Percentiles rank a stretch among this genome's conserved stretches.
These are phyloP conservation scores for Gadus chalcogrammus DNA, from an alignment of 2,113 vertebrate genomes.

Conservation along the genomic window DNA sequence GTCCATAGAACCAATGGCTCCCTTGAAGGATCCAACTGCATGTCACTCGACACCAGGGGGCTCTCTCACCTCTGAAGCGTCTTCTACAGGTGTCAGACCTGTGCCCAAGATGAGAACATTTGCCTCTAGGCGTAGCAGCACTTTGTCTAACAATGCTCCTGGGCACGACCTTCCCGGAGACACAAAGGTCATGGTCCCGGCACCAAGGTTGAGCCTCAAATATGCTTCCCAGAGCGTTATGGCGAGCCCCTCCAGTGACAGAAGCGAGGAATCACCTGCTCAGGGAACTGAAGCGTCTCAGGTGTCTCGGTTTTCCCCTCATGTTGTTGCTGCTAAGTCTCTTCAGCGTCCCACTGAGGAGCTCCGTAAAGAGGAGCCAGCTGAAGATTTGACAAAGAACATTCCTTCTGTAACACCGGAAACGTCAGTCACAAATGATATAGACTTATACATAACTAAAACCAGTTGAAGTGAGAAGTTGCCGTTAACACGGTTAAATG, in stretches of 20 bases:
- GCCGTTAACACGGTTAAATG: conserved; percentile 41
- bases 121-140: conserved; percentile 53
- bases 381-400: conserved; percentile 29
- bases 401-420: conserved; percentile 9
- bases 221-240: conserved; percentile 73
- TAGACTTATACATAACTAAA: neutral
- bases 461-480: neutral
- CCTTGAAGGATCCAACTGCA: conserved; percentile 53
- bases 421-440: conserved; percentile 33
- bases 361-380: conserved; percentile 26
- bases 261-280: conserved; percentile 23
- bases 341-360: conserved; percentile 2
- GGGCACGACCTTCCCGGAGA: conserved; percentile 34
- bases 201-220: conserved; percentile 74
- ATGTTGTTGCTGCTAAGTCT: conserved; percentile 4
- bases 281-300: conserved; percentile 18
- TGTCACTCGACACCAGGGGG: conserved; percentile 49
- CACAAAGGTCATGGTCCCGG: conserved; percentile 39
- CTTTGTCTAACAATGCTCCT: conserved; percentile 49
- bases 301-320: neutral
- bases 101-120: conserved; percentile 87
- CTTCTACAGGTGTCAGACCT: conserved; percentile 62
- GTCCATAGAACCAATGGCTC: conserved; percentile 64
- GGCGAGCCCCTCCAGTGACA: conserved; percentile 74
- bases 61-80: conserved; percentile 48